Percentiles rank a stretch among this genome's conserved stretches.
These are phyloP conservation scores for Halcyon malimbica DNA, from an alignment of 2,113 vertebrate genomes.

Conservation along the genomic window DNA sequence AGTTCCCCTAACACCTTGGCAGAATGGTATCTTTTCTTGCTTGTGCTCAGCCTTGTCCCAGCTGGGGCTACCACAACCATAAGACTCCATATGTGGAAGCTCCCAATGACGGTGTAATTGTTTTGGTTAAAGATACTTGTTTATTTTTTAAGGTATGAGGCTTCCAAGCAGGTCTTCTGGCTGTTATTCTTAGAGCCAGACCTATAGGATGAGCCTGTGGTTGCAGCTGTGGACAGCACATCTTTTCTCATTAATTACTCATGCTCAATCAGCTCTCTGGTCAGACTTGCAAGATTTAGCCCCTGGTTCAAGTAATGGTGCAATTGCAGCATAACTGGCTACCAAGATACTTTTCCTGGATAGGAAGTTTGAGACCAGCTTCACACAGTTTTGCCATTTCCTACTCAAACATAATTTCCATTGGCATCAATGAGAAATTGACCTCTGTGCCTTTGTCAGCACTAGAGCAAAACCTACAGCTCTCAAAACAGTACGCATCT, in stretches of 20 bases:
- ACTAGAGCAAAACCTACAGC: background rate
- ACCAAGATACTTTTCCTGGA: background rate
- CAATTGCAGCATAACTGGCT: background rate
- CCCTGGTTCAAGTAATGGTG: background rate
- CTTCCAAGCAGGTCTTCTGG: background rate
- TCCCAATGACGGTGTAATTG: background rate
- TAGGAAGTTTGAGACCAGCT: background rate
- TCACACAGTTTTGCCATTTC: background rate
- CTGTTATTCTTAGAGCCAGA: background rate
- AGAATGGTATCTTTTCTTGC: background rate
- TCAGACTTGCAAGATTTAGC: background rate
- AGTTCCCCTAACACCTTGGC: fast-evolving
- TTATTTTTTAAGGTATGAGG: background rate
- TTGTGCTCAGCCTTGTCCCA: background rate
- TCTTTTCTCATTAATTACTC: background rate
- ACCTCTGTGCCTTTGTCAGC: background rate
- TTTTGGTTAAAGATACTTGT: background rate
- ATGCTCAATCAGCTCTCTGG: background rate
- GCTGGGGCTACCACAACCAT: background rate
- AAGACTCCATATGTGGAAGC: background rate
- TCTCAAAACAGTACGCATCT: background rate
- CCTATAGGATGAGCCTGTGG: background rate
- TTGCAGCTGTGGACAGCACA: background rate
- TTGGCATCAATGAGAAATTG: background rate
- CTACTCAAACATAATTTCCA: background rate